Base-by-base conservation (phyloP, 1,140 invertebrate genomes). In the Scaptomyza pallida region DNA sequence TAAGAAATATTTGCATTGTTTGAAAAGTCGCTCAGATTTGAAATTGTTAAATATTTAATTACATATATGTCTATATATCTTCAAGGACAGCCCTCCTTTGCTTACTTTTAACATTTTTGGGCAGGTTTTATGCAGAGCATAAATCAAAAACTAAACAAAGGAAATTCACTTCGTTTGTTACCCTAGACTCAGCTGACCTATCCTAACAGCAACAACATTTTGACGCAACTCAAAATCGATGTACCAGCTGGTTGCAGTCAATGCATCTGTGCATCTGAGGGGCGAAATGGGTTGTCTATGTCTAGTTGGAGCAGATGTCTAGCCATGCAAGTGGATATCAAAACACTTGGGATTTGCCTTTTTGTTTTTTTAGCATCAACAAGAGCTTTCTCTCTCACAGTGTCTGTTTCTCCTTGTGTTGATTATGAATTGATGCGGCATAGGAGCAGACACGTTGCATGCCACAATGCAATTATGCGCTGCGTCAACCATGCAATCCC, bases 361-460 rank as follows among this genome's bases (percentile, higher is more conserved):
- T n/a, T 68, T 68, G 64, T 68, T 52, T 1, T n/a, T n/a, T n/a
- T n/a, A n/a, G n/a, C n/a, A n/a, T n/a, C n/a, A n/a, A n/a, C n/a
- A n/a, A 48, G 40, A 19, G 62, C 44, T 40, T 3, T 13, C 9
- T 9, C 26, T 30, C 8, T 30, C 26, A 9, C 26, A 9, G 1
- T 30, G 6, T 30, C 26, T 30, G 1, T 5, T 41, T 43, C 55
- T 51, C 41, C 45, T 47, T 57, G 47, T 65, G 45, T 37, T 44
- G 43, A 73, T 81, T 71, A 86, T 69, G 69, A 52, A 74, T 74
- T 81, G 81, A 85, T 85, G 80, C 81, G 80, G 61, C 80, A 70
- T 59, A 78, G 55, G 33, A 12, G 12, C 12, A 12, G 33, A 35
- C 33, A 82, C 70, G 37, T 52, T 75, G 75, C 33, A 62, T 59